phyloP scores from a whole-genome alignment of 1,140 invertebrate species.

The Triops longicaudatus region DNA sequence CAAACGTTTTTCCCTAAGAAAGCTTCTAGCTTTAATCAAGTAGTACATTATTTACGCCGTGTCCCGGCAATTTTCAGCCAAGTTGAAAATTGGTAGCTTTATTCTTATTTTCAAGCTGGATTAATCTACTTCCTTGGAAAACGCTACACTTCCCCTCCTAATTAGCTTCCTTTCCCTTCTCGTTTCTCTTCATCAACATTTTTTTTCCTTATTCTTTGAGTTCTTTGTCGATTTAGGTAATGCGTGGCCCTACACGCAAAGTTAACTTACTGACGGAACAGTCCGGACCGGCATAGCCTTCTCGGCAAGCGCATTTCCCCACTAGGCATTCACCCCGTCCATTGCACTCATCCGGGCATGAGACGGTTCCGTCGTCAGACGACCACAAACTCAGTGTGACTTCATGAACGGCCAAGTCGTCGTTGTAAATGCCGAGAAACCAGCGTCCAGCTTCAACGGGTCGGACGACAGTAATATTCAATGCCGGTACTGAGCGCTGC shows the following conservation, averaged over 20 bases:
- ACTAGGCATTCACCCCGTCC: conserved; percentile 89
- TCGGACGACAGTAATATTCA: conserved; percentile 67
- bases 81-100: conserved; percentile 3
- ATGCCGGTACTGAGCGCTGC: neutral
- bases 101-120: neutral
- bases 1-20: neutral
- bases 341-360: conserved; percentile 88
- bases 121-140: neutral
- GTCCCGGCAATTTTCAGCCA: conserved; percentile 17
- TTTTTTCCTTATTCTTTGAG: neutral
- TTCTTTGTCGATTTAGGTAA: neutral
- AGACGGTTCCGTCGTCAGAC: conserved; percentile 74
- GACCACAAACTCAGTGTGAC: conserved; percentile 68
- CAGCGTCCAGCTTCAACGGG: conserved; percentile 86
- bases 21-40: conserved; percentile 9
- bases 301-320: conserved; percentile 90
- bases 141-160: neutral
- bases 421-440: conserved; percentile 94
- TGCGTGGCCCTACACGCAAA: neutral
- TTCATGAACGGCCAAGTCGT: conserved; percentile 72
- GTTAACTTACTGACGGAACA: conserved; percentile 78
- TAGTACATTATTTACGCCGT: conserved; percentile 1
- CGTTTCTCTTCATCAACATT: neutral
- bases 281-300: conserved; percentile 82
- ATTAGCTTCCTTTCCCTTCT: neutral